These are phyloP conservation scores for Chaetura pelagica DNA, from an alignment of 2,113 vertebrate species.

Conservation along the genomic window DNA sequence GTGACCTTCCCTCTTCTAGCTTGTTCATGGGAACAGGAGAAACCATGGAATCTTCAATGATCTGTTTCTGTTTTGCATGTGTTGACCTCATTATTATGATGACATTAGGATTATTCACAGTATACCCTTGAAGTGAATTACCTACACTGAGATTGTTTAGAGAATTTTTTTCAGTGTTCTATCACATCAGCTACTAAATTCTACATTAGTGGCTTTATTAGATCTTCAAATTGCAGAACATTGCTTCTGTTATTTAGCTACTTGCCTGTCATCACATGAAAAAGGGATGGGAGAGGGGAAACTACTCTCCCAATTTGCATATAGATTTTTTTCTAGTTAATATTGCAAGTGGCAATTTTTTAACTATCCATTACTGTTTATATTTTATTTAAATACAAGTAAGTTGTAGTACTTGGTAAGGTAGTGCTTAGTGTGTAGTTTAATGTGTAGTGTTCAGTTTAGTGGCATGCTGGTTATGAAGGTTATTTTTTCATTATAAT, in stretches of 20 bases:
- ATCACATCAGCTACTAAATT: background rate
- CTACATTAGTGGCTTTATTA: background rate
- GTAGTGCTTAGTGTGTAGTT: background rate
- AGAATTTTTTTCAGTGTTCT: background rate
- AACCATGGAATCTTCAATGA: background rate
- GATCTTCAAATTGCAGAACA: background rate
- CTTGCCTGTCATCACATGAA: background rate
- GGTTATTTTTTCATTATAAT: background rate
- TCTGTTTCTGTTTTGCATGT: background rate
- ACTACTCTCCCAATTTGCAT: background rate
- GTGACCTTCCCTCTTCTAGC: background rate
- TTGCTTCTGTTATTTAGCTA: background rate
- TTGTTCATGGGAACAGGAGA: background rate
- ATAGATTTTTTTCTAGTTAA: background rate
- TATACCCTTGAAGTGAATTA: background rate
- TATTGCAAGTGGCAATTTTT: background rate
- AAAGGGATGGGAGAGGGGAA: background rate
- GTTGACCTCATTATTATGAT: background rate
- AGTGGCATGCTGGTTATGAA: background rate
- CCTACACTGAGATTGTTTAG: background rate
- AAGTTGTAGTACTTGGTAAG: background rate
- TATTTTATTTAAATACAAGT: background rate
- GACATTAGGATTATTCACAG: background rate
- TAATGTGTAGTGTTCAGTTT: background rate
- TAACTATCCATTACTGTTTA: background rate